phyloP scores from a whole-genome alignment of 2,113 vertebrate genomes.

The Hassar affinis region DNA sequence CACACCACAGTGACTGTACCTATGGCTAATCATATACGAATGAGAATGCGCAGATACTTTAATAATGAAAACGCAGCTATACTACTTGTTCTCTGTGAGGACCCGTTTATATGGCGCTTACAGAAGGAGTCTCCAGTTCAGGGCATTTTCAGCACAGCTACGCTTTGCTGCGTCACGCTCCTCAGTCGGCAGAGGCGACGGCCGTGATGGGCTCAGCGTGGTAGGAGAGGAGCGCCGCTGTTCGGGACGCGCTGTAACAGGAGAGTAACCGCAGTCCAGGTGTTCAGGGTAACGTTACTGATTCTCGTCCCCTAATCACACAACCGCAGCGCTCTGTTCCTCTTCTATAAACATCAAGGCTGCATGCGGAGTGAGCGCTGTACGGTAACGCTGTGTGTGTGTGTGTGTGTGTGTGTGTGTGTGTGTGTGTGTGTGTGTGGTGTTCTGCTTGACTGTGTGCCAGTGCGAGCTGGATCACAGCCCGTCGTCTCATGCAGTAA shows the following conservation, averaged over 20 bases:
- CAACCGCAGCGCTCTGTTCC: background rate
- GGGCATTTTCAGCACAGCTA: background rate
- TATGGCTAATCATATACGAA: background rate
- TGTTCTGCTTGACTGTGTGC: conserved; percentile 32
- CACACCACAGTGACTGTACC: background rate
- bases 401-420: background rate
- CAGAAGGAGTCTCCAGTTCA: background rate
- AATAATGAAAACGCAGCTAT: too few relatives aligned
- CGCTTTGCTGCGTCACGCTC: too few relatives aligned
- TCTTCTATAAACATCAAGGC: background rate
- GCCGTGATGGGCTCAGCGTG: too few relatives aligned
- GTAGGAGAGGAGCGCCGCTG: background rate
- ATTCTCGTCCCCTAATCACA: background rate
- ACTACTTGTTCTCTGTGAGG: too few relatives aligned
- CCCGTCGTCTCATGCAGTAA: conserved; percentile 29
- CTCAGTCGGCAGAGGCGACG: background rate
- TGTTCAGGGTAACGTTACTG: background rate
- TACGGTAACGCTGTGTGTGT: background rate
- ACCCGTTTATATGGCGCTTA: background rate
- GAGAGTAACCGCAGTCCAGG: background rate
- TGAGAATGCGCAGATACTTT: too few relatives aligned
- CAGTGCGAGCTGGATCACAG: conserved; percentile 21
- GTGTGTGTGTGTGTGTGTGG: conserved; percentile 9
- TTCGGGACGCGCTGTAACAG: background rate
- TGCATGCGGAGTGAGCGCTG: background rate